Base-by-base conservation (phyloP, 2,888 invertebrate species). In the Agonopterix arenella region DNA sequence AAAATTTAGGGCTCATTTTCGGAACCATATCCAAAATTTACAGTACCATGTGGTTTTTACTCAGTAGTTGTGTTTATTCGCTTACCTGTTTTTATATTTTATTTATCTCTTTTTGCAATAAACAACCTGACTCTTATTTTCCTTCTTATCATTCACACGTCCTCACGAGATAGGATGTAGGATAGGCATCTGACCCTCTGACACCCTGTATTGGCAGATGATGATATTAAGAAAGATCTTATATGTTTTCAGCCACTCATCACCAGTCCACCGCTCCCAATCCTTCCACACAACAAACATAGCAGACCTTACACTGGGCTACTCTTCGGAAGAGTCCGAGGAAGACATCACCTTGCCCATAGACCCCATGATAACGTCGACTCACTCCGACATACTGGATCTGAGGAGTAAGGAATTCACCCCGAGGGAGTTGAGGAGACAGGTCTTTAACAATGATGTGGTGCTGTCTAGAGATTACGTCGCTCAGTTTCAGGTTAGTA, bases 231-330 rank as follows among this genome's bases (percentile, higher is more conserved):
- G 18, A 18, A 18, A 18, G 18, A 18, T 3, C 18, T 18, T 18
- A 18, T 18, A 18, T 16, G 9, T 18, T 73, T 70, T 2, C 80
- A 90, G 89, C 60, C 85, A 89, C 58, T 89, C 89, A 0, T 90
- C 90, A 0, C 90, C 89, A 1, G 89, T 89, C 9, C 90, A 89
- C 64, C 80, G 90, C 10, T 89, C 89, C 0, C 88, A 89, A 50
- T 90, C 90, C 8, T 89, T 90, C 83, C 89, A 90, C 73, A 83
- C 83, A 0, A 84, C 82, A 47, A 84, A 82, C 69, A 81, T 85
- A 36, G 78, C 79, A 0, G 82, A 81, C 36, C 64, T 84, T 38
- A 65, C 79, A 46, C 64, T 81, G 54, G 82, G 84, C 66, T 86
- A 83, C 72, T 86, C 86, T 38, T 86, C 88, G 0, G 80, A 79